These are phyloP conservation scores for Cossypha polioptera DNA, from an alignment of 2,797 vertebrate species.

Conservation along the genomic window DNA sequence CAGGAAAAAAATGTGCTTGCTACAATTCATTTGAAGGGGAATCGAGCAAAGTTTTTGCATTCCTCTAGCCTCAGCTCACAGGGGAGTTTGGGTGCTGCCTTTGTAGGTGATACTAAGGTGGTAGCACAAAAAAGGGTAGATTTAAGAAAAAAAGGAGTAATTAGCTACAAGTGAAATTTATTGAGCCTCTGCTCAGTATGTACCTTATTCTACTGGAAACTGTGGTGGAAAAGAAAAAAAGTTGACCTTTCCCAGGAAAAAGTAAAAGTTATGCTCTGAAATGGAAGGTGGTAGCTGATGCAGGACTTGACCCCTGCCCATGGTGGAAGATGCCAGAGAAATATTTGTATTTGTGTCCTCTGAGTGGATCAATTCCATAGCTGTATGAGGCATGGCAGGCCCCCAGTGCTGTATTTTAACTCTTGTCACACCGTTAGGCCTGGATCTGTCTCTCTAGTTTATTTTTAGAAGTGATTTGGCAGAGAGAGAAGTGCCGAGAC, in stretches of 20 bases:
- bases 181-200: neutral
- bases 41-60: neutral
- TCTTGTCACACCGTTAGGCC: neutral
- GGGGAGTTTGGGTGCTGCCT: neutral
- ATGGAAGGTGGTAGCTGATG: neutral
- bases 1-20: neutral
- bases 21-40: neutral
- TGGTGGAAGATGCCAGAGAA: neutral
- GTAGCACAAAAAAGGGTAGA: neutral
- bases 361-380: neutral
- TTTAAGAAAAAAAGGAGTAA: neutral
- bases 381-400: neutral
- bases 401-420: neutral
- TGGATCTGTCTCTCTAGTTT: neutral
- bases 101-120: neutral
- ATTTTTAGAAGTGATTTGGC: slow-evolving; percentile 42
- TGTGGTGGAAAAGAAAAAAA: neutral
- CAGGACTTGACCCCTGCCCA: neutral
- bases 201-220: neutral
- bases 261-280: neutral
- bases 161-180: neutral
- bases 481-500: neutral
- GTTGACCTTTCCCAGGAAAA: neutral
- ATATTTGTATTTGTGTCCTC: neutral
- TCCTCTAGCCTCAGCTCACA: neutral